phyloP scores from a whole-genome alignment of 37 sponge, comb jelly and placozoan species.

The Geodia barretti region DNA sequence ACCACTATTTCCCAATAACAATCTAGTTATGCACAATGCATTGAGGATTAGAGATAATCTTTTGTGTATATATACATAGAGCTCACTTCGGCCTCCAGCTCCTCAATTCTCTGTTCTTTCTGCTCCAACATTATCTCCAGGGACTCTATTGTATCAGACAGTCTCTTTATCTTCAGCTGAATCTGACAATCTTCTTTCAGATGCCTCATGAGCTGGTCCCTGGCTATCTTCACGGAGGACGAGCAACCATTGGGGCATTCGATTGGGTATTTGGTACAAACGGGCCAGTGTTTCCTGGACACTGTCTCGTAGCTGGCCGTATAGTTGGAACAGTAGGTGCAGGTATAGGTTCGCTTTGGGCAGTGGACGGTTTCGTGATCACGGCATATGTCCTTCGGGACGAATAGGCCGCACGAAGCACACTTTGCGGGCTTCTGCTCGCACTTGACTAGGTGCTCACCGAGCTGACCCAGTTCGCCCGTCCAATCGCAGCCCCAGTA shows the following conservation, averaged over 20 bases:
- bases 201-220: not conserved
- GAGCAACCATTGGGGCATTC: not conserved
- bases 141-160: not conserved
- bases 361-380: not conserved
- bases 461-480: not conserved
- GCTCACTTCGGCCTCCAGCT: not conserved
- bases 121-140: not conserved
- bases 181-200: not conserved
- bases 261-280: not conserved
- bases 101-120: not conserved
- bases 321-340: not conserved
- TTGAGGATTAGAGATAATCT: too few relatives aligned
- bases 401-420: not conserved
- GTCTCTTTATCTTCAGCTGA: not conserved
- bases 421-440: not conserved
- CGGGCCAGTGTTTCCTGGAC: not conserved
- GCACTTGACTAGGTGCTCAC: not conserved
- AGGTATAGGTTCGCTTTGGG: not conserved
- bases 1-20: too few relatives aligned
- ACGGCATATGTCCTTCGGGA: not conserved
- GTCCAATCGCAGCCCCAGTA: conserved; percentile 16
- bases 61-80: too few relatives aligned
- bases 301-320: not conserved
- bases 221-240: not conserved
- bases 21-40: too few relatives aligned